A percentile compares a stretch with the other conserved stretches of the same genome.
Conservation (phyloP, 2,113 vertebrate species). For the Melanocharis versteri region DNA sequence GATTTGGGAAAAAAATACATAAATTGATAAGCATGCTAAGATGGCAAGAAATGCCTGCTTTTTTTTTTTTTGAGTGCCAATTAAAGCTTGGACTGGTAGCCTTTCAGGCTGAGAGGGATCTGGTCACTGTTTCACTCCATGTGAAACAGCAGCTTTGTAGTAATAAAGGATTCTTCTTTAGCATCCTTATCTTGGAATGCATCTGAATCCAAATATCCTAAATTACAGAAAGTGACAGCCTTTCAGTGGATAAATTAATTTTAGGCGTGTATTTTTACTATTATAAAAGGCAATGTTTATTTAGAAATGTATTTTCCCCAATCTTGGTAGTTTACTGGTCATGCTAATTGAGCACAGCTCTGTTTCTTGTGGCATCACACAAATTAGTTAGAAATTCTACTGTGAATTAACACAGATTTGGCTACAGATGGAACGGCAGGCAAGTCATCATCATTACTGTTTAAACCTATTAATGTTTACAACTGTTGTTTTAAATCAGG, state of each 20-base stretch:
- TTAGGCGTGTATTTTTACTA: background rate
- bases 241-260: background rate
- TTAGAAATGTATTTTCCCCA: background rate
- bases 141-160: background rate
- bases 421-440: background rate
- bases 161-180: background rate
- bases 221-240: background rate
- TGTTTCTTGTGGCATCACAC: background rate
- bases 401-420: conserved; percentile 9
- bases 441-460: background rate
- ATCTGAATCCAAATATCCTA: background rate
- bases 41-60: background rate
- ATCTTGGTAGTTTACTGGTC: background rate
- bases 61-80: background rate
- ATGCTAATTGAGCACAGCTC: background rate
- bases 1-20: background rate
- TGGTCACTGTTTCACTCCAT: background rate
- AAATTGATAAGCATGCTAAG: background rate
- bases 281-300: background rate
- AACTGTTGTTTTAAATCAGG: background rate
- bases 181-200: background rate
- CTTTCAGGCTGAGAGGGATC: background rate
- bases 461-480: background rate
- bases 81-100: background rate
- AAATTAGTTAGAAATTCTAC: background rate